phyloP scores from a whole-genome alignment of 2,113 vertebrate species.

The Larimichthys polyactis region DNA sequence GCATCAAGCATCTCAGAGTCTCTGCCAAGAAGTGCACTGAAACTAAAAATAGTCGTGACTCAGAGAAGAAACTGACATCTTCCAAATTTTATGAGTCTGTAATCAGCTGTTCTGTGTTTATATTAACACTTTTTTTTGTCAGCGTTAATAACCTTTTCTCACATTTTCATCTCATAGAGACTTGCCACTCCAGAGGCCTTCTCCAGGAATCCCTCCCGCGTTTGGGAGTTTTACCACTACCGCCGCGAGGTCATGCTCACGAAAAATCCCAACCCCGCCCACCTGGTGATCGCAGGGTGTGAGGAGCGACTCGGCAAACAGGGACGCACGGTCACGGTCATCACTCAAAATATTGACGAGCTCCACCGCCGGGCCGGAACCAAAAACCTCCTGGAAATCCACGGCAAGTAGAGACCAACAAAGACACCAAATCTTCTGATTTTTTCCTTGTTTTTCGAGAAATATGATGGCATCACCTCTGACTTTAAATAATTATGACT shows the following conservation, averaged over 20 bases:
- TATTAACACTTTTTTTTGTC: neutral
- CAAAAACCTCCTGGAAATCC: constrained; percentile 92
- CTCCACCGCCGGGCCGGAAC: constrained; percentile 94
- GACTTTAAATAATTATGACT: neutral
- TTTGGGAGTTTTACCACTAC: constrained; percentile 99
- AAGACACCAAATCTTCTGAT: neutral
- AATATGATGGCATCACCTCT: neutral
- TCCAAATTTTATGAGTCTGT: neutral
- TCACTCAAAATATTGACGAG: constrained; percentile 98
- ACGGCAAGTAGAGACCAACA: constrained; percentile 80
- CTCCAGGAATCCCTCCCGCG: constrained; percentile 90
- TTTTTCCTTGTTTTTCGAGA: neutral
- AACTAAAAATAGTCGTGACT: constrained; percentile 6
- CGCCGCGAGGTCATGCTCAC: constrained; percentile 92
- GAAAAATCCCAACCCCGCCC: constrained; percentile 90
- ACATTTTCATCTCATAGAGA: constrained; percentile 74
- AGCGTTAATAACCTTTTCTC: neutral
- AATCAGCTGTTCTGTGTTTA: neutral
- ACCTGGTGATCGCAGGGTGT: constrained; percentile 91
- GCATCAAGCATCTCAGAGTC: neutral
- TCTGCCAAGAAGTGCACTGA: neutral
- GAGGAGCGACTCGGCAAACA: constrained; percentile 89
- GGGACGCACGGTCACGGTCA: constrained; percentile 88
- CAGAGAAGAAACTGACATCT: neutral
- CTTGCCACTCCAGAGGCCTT: constrained; percentile 93